Conservation (phyloP, 2,888 invertebrate species). For the Encarsia formosa region DNA sequence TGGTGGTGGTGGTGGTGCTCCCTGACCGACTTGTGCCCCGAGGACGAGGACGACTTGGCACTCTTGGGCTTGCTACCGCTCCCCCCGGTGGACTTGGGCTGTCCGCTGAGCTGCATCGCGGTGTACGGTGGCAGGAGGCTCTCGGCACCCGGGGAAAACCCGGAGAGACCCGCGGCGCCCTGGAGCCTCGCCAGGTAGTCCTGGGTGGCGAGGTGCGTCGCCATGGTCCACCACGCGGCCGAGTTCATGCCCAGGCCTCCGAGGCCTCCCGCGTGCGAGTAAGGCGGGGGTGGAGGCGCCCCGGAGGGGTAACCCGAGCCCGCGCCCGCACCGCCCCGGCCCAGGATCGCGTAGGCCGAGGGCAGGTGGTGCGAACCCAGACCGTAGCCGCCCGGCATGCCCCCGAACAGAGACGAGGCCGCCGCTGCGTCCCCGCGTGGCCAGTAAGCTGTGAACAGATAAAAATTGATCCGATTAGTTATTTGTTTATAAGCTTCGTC, state of each 20-base stretch:
- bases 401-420: constrained; percentile 47
- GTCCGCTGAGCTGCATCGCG: constrained; percentile 55
- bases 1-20: constrained; percentile 29
- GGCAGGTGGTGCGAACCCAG: constrained; percentile 50
- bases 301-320: constrained; percentile 45
- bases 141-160: constrained; percentile 62
- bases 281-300: constrained; percentile 47
- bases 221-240: constrained; percentile 89
- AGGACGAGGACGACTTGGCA: constrained; percentile 4
- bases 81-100: constrained; percentile 37
- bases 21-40: constrained; percentile 11
- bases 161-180: constrained; percentile 68
- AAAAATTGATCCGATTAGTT: too few relatives aligned
- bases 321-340: constrained; percentile 58
- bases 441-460: constrained; percentile 67
- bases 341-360: constrained; percentile 46
- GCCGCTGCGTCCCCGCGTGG: constrained; percentile 58
- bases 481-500: too few relatives aligned
- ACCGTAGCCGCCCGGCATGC: constrained; percentile 47
- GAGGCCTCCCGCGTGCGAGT: constrained; percentile 48
- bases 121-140: constrained; percentile 56
- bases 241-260: constrained; percentile 63
- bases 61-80: neutral
- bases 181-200: constrained; percentile 81
- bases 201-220: constrained; percentile 81